Base-by-base conservation (phyloP, 2,113 vertebrate genomes). In the Perognathus longimembris region DNA sequence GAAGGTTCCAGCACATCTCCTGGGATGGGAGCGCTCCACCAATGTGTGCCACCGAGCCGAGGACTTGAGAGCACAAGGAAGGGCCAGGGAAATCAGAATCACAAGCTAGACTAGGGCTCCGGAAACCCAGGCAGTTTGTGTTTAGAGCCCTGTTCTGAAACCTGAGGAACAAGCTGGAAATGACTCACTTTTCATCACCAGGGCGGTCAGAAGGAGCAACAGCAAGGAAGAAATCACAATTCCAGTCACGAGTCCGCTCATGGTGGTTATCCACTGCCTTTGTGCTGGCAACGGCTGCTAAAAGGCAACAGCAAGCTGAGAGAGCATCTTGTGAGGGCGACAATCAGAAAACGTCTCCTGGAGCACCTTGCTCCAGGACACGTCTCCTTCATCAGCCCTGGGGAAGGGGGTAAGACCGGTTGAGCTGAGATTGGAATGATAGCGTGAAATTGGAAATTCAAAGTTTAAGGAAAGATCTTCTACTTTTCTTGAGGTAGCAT, bases 111-210 rank as follows among this genome's bases (percentile, higher is more conserved):
- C 8, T 42, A 66, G 28, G 61, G 32, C 17, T 42, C 1, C 26
- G 67, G 70, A 36, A 64, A 45, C 22, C 26, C 63, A 74, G 28
- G 26, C 12, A 40, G 30, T 14, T 9, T 69, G 45, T 3, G 24
- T 42, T 17, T 4, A 17, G 34, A 92, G 10, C 6, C 36, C n/a
- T 66, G 3, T 7, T 75, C 17, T 40, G 24, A 18, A 30, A 21
- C 20, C 28, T 1, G 6, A 0, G 24, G 38, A 7, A 79, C 3
- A 40, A 6, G 10, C 22, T 80, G 17, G 6, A 67, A 85, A 50
- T 14, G 11, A 98, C 97, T 97, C 85, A 98, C 97, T 78, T 89
- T 82, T 95, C 24, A 59, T 15, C 28, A 97, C 32, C 30, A 95
- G 7, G 24, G 94, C 67, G 64, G 75, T 50, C 86, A 97, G 63